These are phyloP conservation scores for Enteromius argenteus DNA, from an alignment of 2,797 vertebrate species.

Conservation along the genomic window DNA sequence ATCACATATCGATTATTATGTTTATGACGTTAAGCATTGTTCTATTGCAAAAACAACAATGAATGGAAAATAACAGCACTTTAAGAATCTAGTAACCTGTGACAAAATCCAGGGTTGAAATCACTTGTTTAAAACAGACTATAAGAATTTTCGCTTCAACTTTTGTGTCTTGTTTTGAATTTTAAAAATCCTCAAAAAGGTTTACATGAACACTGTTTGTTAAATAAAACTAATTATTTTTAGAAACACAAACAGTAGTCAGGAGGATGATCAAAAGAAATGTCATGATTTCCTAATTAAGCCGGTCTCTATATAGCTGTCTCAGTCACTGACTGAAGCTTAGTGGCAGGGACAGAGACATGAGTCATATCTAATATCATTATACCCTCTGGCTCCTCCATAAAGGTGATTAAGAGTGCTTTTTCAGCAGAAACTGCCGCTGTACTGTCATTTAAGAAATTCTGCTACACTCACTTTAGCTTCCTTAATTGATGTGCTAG, in stretches of 20 bases:
- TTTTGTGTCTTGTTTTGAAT: neutral
- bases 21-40: neutral
- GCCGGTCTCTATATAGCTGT: neutral
- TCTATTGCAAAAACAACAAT: neutral
- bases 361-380: slow-evolving; percentile 54
- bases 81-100: neutral
- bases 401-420: slow-evolving; percentile 53
- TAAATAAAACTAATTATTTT: neutral
- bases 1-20: neutral
- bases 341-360: neutral
- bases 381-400: slow-evolving; percentile 40
- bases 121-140: neutral
- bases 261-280: neutral
- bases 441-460: slow-evolving; percentile 23
- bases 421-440: slow-evolving; percentile 44
- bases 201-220: neutral
- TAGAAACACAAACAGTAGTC: neutral
- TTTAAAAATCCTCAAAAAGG: neutral
- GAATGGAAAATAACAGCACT: neutral
- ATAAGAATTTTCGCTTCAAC: neutral
- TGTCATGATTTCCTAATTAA: neutral
- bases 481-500: slow-evolving; percentile 13
- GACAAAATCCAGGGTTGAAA: neutral
- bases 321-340: neutral
- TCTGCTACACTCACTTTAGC: slow-evolving; percentile 4